Base-by-base conservation (phyloP, 2,113 vertebrate species). In the Pelmatolapia mariae region DNA sequence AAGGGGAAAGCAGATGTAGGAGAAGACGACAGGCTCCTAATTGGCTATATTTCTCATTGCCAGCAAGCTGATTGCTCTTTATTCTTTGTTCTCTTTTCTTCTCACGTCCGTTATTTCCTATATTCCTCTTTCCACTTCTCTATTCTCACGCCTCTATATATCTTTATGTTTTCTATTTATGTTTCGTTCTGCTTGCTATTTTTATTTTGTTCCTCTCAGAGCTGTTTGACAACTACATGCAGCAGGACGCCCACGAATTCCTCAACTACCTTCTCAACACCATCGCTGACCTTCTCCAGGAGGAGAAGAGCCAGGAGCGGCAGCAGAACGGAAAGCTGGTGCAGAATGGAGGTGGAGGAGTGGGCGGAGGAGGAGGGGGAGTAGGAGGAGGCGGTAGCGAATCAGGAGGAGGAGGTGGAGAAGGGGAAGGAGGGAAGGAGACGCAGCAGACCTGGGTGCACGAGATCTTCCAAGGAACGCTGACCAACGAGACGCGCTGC, bases 201-300 rank as follows among this genome's bases (percentile, higher is more conserved):
- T n/a, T 10, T 19, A 50, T 78, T 33, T 78, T 78, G 45, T 52
- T 50, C 45, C 45, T n/a, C 59, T 26, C 95, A 99, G 98, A 99
- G 66, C 96, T 99, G 89, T 99, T 99, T 95, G 98, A 99, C 91
- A 99, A 99, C 96, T 99, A 99, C 96, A 99, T 99, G 98, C 98
- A 99, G 94, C 98, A 99, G 95, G 98, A 99, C 87, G 98, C 98
- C 11, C 98, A 99, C 38, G 98, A 99, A 54, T 99, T 99, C 94
- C 97, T 99, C 86, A 99, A 99, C 96, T 99, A 99, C 86, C 96
- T 99, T 53, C 96, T 99, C 87, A 99, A 99, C 91, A 99, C 98
- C 54, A 97, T 99, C 85, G 98, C 98, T 9, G 98, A 99, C 96
- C 98, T 99, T 90, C 97, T 99, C 85, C 98, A 99, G 96, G 98